Conservation (phyloP, 1,140 invertebrate species). For the Bombus sylvicola region DNA sequence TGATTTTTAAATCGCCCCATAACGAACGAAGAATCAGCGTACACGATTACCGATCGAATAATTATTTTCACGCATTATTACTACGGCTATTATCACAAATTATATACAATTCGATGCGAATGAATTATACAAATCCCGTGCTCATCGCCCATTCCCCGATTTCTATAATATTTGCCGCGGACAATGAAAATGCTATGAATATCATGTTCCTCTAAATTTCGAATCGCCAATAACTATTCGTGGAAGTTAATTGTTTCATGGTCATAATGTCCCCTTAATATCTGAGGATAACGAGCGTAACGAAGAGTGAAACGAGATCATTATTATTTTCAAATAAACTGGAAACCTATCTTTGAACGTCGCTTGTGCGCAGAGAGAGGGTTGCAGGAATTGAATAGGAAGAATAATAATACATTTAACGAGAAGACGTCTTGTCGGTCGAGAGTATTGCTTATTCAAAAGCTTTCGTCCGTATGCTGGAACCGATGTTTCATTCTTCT, state of each 20-base stretch:
- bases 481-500: slow-evolving; percentile 42
- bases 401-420: slow-evolving; percentile 67
- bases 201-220: not conserved
- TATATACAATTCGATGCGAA: not conserved
- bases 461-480: slow-evolving; percentile 45
- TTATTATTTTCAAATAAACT: slow-evolving; percentile 25
- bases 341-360: not conserved
- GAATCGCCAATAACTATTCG: not conserved
- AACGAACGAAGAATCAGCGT: not conserved
- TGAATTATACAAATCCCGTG: not conserved
- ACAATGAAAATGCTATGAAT: not conserved
- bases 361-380: no score
- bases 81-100: not conserved
- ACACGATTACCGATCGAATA: not conserved
- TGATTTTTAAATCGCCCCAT: not conserved
- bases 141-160: not conserved
- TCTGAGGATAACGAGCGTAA: no score
- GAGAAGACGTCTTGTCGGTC: slow-evolving; percentile 55
- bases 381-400: not conserved
- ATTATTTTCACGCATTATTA: slow-evolving; percentile 7
- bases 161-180: not conserved
- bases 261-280: not conserved
- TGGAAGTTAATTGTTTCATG: slow-evolving; percentile 6
- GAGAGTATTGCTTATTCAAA: slow-evolving; percentile 62
- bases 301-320: not conserved